phyloP scores from a whole-genome alignment of 1,140 invertebrate genomes.

The Triops cancriformis region DNA sequence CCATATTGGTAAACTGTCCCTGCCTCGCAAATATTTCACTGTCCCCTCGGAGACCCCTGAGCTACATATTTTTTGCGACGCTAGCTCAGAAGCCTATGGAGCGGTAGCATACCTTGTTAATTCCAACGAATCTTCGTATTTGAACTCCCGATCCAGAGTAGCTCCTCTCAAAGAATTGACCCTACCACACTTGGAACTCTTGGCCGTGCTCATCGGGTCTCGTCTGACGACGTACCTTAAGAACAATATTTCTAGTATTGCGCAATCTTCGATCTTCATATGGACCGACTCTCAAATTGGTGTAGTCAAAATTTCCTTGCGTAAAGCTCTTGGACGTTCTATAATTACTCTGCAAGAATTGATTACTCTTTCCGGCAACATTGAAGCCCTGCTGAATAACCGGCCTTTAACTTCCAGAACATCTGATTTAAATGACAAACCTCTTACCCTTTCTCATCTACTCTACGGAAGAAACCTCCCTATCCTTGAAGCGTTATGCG shows the following conservation, averaged over 20 bases:
- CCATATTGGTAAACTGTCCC: not conserved
- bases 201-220: not conserved
- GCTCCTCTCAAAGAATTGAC: not conserved
- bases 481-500: too few relatives aligned
- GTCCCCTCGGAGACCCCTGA: not conserved
- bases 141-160: not conserved
- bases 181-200: not conserved
- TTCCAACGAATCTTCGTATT: not conserved
- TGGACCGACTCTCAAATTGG: too few relatives aligned
- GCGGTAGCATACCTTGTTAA: not conserved
- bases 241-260: not conserved
- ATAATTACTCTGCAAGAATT: too few relatives aligned
- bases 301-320: too few relatives aligned
- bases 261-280: not conserved
- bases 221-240: not conserved
- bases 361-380: too few relatives aligned
- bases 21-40: not conserved
- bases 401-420: too few relatives aligned
- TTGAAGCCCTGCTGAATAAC: too few relatives aligned
- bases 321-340: too few relatives aligned
- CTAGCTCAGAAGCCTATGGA: not conserved
- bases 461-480: too few relatives aligned
- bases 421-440: too few relatives aligned
- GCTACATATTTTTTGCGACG: slow-evolving; percentile 15
- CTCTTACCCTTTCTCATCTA: too few relatives aligned